Conservation (phyloP, 2,888 invertebrate species). For the Tetragonisca angustula region DNA sequence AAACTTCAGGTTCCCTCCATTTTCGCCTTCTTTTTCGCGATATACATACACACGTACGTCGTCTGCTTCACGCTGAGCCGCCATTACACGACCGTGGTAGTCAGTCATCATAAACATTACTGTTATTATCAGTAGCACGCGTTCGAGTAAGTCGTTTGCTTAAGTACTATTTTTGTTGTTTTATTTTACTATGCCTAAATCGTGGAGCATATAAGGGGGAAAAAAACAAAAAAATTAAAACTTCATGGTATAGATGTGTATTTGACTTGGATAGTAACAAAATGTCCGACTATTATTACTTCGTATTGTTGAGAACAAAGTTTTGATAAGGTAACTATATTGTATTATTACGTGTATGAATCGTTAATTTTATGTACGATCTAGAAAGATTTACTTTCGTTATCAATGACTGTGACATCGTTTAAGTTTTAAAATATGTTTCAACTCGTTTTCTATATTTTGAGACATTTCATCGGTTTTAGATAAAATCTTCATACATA, state of each 20-base stretch:
- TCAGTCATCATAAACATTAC: background rate
- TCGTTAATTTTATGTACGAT: background rate
- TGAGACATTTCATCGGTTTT: too few relatives aligned
- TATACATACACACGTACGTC: background rate
- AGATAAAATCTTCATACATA: too few relatives aligned
- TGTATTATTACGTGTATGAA: background rate
- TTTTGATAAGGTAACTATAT: background rate
- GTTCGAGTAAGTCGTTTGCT: background rate
- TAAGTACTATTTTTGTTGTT: background rate
- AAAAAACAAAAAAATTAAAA: background rate
- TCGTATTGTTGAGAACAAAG: background rate
- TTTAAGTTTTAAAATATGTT: background rate
- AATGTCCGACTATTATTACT: background rate
- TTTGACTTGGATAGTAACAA: background rate
- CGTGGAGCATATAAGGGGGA: too few relatives aligned
- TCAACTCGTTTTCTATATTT: background rate
- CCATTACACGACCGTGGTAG: background rate
- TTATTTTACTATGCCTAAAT: background rate
- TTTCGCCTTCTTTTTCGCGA: background rate
- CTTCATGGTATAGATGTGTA: background rate
- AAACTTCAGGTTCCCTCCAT: conserved; percentile 25
- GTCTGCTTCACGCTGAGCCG: background rate
- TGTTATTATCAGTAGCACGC: background rate
- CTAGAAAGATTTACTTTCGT: background rate
- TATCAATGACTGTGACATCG: background rate